These are phyloP conservation scores for Drosophila novamexicana DNA, from an alignment of 1,140 invertebrate genomes.

Conservation along the genomic window DNA sequence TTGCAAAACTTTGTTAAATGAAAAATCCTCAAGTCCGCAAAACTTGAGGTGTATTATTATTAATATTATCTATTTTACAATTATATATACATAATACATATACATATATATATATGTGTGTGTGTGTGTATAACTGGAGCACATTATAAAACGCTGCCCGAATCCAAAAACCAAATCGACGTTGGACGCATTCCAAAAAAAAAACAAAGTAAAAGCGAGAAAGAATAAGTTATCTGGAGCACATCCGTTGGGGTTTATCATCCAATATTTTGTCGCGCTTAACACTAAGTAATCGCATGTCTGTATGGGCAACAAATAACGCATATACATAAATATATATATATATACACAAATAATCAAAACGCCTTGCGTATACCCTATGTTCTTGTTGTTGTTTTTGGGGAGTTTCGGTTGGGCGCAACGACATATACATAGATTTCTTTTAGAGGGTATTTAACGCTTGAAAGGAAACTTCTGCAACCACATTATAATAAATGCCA, in stretches of 20 bases:
- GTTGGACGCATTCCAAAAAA: constrained; percentile 26
- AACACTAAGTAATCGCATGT: constrained; percentile 4
- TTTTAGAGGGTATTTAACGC: no score
- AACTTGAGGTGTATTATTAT: constrained; percentile 57
- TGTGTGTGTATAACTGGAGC: no score
- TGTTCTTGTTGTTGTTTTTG: no score
- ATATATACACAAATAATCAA: background rate
- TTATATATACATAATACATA: constrained; percentile 10
- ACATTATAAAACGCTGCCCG: no score
- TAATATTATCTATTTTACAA: constrained; percentile 47
- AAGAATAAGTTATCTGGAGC: background rate
- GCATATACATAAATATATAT: constrained; percentile 10
- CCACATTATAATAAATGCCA: no score
- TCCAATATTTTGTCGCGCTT: background rate
- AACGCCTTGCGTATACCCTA: background rate
- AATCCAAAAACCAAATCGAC: background rate
- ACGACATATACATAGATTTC: no score
- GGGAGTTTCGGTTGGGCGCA: no score
- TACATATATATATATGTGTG: constrained; percentile 14
- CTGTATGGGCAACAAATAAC: background rate
- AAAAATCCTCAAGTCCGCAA: constrained; percentile 8
- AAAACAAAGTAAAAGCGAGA: no score
- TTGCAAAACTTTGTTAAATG: constrained; percentile 39
- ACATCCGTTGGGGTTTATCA: background rate
- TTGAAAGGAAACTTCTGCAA: no score